These are phyloP conservation scores for Siniperca obscura DNA, from an alignment of 2,797 vertebrate genomes.

Conservation along the genomic window DNA sequence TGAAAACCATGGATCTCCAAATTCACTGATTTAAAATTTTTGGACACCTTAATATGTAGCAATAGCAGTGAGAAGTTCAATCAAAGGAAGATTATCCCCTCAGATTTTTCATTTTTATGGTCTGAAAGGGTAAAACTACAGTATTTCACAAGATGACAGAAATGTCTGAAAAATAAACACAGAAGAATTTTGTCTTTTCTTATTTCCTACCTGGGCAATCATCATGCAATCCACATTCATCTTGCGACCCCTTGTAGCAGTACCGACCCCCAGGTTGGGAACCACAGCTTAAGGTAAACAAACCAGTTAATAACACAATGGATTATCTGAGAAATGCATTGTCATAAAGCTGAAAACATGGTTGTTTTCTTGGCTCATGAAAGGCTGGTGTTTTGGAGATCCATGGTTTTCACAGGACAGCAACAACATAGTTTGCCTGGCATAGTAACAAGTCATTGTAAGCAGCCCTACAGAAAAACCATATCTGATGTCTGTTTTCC, in stretches of 20 bases:
- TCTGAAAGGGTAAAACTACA: background rate
- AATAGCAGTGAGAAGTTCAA: background rate
- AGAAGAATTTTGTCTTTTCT: background rate
- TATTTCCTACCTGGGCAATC: background rate
- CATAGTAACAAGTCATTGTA: constrained; percentile 33
- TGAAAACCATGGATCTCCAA: background rate
- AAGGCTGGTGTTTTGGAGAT: background rate
- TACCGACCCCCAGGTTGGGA: background rate
- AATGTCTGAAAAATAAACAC: background rate
- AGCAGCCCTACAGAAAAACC: constrained; percentile 40
- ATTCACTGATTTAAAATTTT: background rate
- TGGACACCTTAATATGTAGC: background rate
- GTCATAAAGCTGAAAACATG: background rate
- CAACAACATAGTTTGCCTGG: constrained; percentile 37
- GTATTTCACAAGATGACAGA: background rate
- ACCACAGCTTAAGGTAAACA: background rate
- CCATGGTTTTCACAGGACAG: background rate
- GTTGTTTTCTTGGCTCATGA: constrained; percentile 3
- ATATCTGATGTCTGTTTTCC: constrained; percentile 54
- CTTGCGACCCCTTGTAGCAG: background rate
- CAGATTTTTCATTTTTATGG: constrained; percentile 2
- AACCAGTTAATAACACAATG: background rate
- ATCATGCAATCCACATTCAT: background rate
- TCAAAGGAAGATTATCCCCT: background rate
- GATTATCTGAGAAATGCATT: background rate